Evolutionary conservation across 1,140 invertebrate genomes (phyloP), one percentile per base, ranked within the genome.

Genomic region (Drosophila persimilis): DNA sequence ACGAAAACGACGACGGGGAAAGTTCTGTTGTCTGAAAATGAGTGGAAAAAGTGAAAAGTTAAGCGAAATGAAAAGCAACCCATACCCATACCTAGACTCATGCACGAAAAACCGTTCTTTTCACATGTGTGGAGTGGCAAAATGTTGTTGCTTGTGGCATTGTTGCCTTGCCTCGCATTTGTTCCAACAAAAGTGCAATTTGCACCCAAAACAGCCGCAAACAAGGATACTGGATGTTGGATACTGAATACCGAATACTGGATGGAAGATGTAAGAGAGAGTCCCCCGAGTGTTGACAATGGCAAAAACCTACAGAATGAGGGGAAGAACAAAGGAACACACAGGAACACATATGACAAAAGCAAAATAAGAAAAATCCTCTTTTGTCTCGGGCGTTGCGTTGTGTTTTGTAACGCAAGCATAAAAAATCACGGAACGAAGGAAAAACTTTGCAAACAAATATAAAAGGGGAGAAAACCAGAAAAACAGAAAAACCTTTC

Each of bases 101-200:
- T 26, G 4, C 24, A 5, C 24, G 4, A 5, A 26, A 26, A 26
- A 5, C 24, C 24, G 24, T 26, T 26, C 24, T 17, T 41, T 17
- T 11, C 31, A 41, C 24, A 62, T 51, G 26, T 26, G 59, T 8
- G 53, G 59, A 31, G 31, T 57, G 57, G 58, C 73, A 80, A 80
- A 77, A 79, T 73, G 80, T 69, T 69, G 5, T 79, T 85, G 70
- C 64, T 88, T 63, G 56, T 65, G 60, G 73, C 66, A 83, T 83
- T 83, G 78, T 86, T 86, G 73, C 70, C 24, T 26, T 13, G 35
- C 74, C 56, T 83, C 53, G 74, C 75, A 88, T 86, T 86, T 86
- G 83, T 83, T 83, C 71, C 60, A 65, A 88, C 83, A 86, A 88
- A 86, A 88, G 83, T 86, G 83, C 83, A 86, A 86, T 86, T 86